These are phyloP conservation scores for Mesitornis unicolor DNA, from an alignment of 2,113 vertebrate genomes.

Conservation along the genomic window DNA sequence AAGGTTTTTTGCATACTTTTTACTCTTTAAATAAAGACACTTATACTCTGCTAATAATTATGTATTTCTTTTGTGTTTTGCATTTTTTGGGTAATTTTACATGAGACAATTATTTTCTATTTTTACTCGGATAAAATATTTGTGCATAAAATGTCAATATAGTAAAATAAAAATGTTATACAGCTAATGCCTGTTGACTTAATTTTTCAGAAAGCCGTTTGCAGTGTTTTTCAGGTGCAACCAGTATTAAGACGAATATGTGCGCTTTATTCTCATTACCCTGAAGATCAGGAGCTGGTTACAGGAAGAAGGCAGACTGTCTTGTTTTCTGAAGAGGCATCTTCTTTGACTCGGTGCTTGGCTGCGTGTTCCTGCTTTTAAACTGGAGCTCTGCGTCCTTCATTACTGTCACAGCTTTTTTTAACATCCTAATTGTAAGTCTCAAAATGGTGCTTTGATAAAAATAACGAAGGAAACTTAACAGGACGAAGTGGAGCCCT, in stretches of 20 bases:
- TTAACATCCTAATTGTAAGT: not conserved
- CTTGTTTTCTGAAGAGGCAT: not conserved
- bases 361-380: not conserved
- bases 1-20: conserved; percentile 80
- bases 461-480: not conserved
- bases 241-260: not conserved
- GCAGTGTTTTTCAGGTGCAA: not conserved
- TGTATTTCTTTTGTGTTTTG: conserved; percentile 72
- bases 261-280: not conserved
- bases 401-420: not conserved
- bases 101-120: conserved; percentile 79
- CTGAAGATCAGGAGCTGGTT: not conserved
- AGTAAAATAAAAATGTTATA: conserved; percentile 79
- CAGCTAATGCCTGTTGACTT: conserved; percentile 19
- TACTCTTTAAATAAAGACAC: conserved; percentile 80
- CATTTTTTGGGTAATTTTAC: conserved; percentile 77
- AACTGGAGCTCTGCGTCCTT: not conserved
- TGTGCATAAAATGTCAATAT: conserved; percentile 82
- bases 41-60: conserved; percentile 76
- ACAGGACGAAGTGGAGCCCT: not conserved
- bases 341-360: not conserved
- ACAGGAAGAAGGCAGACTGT: not conserved
- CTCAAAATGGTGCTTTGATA: not conserved
- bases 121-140: conserved; percentile 81
- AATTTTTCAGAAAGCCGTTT: not conserved